Base-by-base conservation (phyloP, 1,140 invertebrate species). In the Cydia amplana region DNA sequence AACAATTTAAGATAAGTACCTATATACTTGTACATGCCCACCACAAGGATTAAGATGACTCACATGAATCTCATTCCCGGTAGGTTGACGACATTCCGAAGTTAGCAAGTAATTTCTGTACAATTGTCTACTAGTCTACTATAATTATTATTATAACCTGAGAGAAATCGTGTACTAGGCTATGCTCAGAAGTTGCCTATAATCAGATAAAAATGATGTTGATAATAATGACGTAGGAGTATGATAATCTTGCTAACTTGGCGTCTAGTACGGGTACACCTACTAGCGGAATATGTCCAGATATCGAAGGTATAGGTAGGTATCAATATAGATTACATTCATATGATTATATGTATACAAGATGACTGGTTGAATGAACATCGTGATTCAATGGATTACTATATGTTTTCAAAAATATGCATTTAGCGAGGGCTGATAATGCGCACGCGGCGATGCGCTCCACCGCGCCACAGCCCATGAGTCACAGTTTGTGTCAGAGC, bases 1-100 rank as follows among this genome's bases (percentile, higher is more conserved):
- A 74, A 75, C 72, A 74, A 74, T 40, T 76, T 70, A 36, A 70
- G 32, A 32, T n/a, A n/a, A n/a, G n/a, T n/a, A n/a, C n/a, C n/a
- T n/a, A n/a, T n/a, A n/a, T n/a, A 20, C 2, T 10, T 14, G 55
- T 9, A 55, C 6, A 51, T 51, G 43, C 12, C n/a, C 49, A 51
- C 16, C n/a, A 18, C 16, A 60, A 60, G 18, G 18, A 60, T 60
- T 60, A 60, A 60, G 55, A 23, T 60, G 55, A 60, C n/a, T 60
- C 55, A 23, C 55, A 51, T 55, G 18, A 55, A 55, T 55, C n/a
- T 55, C n/a, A 55, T 55, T 51, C 49, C 0, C 18, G 16, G 16
- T 51, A 7, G 49, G 49, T 51, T 51, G 49, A 51, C 49, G 16
- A 51, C 49, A 46, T 46, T 46, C 43, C 43, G 49, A n/a, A 51